Evolutionary conservation across 2,888 invertebrate genomes (phyloP).

Genomic region (Pseudococcus jackbeardsleyi): DNA sequence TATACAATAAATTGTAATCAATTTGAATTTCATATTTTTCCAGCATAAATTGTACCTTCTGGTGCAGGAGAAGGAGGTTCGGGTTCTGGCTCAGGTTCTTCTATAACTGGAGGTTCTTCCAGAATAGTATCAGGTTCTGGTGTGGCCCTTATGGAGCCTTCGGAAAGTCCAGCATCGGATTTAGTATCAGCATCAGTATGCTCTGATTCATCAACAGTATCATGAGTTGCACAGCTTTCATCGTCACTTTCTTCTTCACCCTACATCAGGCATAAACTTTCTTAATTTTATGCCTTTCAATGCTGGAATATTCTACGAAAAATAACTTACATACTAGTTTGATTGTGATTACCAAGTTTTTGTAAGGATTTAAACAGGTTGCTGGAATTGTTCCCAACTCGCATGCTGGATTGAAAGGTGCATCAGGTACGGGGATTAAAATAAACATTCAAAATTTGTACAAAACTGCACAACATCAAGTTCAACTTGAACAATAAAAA

Average conservation of each 20-base stretch:
- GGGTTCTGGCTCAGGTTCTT: conserved; percentile 67
- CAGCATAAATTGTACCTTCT: conserved; percentile 63
- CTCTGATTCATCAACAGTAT: conserved; percentile 66
- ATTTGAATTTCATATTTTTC: neutral
- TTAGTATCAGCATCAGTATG: conserved; percentile 69
- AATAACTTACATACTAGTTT: conserved; percentile 9
- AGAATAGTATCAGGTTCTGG: conserved; percentile 65
- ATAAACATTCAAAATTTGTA: neutral
- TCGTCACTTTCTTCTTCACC: conserved; percentile 66
- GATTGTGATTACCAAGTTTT: neutral
- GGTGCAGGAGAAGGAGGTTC: conserved; percentile 68
- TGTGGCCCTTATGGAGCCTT: conserved; percentile 68
- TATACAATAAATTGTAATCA: neutral
- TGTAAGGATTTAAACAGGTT: neutral
- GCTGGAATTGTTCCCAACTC: neutral
- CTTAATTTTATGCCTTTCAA: neutral
- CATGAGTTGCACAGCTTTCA: conserved; percentile 67
- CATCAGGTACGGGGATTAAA: neutral
- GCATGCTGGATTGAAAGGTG: neutral
- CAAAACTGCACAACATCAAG: neutral
- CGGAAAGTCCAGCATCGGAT: conserved; percentile 68
- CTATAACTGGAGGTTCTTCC: conserved; percentile 66
- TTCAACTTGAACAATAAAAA: neutral
- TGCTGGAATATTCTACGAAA: neutral
- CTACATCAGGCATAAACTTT: conserved; percentile 26